These are phyloP conservation scores for Lithobates sylvaticus DNA, from an alignment of 2,797 vertebrate species.

Conservation along the genomic window DNA sequence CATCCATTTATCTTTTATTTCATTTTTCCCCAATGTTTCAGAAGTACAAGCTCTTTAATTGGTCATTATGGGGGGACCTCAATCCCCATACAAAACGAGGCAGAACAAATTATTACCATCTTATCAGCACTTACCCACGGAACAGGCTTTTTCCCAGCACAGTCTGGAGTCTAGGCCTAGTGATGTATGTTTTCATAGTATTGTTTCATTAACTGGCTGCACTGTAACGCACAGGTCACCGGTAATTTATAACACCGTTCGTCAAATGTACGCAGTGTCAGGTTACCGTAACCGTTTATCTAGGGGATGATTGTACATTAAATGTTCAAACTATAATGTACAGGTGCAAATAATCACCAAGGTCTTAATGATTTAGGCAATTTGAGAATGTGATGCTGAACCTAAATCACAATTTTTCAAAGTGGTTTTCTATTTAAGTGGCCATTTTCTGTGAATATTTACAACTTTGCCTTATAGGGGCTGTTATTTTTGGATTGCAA, in stretches of 20 bases:
- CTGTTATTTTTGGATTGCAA: slow-evolving; percentile 42
- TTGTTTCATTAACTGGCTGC: slow-evolving; percentile 7
- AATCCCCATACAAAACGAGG: not conserved
- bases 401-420: slow-evolving; percentile 33
- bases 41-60: not conserved
- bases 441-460: slow-evolving; percentile 3
- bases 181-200: slow-evolving; percentile 9
- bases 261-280: slow-evolving; percentile 1
- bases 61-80: not conserved
- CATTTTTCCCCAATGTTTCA: not conserved
- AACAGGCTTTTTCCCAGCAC: not conserved
- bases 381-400: slow-evolving; percentile 42
- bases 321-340: not conserved
- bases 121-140: not conserved
- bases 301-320: not conserved
- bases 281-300: slow-evolving; percentile 13
- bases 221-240: not conserved
- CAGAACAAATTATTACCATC: slow-evolving; percentile 4
- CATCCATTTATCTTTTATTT: not conserved
- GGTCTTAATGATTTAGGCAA: slow-evolving; percentile 19
- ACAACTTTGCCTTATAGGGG: not conserved
- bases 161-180: not conserved
- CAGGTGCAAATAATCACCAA: slow-evolving; percentile 46
- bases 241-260: slow-evolving; percentile 22
- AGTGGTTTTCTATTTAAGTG: slow-evolving; percentile 24